phyloP scores from a whole-genome alignment of 2,888 invertebrate species.

The Amblyteles armatorius region DNA sequence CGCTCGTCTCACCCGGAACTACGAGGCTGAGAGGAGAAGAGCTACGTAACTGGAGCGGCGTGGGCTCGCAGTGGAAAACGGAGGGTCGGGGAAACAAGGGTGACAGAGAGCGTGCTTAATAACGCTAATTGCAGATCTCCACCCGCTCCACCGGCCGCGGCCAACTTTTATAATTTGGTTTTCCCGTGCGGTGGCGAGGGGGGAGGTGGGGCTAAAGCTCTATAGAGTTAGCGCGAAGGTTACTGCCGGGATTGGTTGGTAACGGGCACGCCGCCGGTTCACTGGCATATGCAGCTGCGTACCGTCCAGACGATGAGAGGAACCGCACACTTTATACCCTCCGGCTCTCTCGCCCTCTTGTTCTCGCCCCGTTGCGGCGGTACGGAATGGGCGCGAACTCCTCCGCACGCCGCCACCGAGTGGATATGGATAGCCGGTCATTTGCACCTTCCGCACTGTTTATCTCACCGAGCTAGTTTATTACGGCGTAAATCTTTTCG shows the following conservation, averaged over 20 bases:
- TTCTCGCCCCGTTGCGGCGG: not conserved
- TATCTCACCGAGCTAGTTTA: not conserved
- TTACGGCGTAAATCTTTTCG: not conserved
- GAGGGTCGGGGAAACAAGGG: conserved; percentile 51
- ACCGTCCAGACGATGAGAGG: not conserved
- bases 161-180: conserved; percentile 69
- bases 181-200: conserved; percentile 17
- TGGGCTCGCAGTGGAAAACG: not conserved
- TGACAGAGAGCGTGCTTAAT: conserved; percentile 71
- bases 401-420: not conserved
- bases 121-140: conserved; percentile 73
- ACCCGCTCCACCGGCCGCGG: conserved; percentile 56
- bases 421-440: conserved; percentile 19
- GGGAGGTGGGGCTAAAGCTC: conserved; percentile 24
- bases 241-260: not conserved
- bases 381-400: not conserved
- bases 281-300: conserved; percentile 29
- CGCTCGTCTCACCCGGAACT: conserved; percentile 17
- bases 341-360: not conserved
- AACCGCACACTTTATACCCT: conserved; percentile 22
- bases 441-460: not conserved
- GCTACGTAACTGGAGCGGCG: conserved; percentile 6
- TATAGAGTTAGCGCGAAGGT: conserved; percentile 3
- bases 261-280: not conserved
- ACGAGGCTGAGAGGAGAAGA: not conserved